Evolutionary conservation across 2,888 invertebrate genomes (phyloP).

Genomic region (Orchestes rusci): DNA sequence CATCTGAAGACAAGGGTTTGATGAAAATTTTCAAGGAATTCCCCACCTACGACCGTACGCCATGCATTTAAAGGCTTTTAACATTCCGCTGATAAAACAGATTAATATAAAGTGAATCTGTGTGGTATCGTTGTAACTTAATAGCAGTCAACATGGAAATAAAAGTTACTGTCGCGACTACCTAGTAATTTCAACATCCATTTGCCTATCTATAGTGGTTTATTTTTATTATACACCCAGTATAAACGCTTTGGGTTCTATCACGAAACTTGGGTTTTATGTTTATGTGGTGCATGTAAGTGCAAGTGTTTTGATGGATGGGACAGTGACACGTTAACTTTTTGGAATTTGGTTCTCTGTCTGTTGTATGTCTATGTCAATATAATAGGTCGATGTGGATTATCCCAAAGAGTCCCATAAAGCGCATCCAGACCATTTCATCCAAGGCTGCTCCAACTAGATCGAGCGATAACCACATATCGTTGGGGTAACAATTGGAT

Average conservation of each 20-base stretch:
- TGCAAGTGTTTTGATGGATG: no score
- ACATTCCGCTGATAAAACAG: slow-evolving; percentile 21
- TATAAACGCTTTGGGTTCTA: neutral
- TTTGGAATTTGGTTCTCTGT: no score
- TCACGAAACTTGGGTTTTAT: neutral
- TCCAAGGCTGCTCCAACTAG: no score
- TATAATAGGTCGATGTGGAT: no score
- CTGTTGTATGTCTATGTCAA: no score
- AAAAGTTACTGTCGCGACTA: slow-evolving; percentile 20
- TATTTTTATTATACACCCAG: slow-evolving; percentile 17
- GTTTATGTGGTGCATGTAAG: neutral
- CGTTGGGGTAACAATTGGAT: slow-evolving; percentile 46
- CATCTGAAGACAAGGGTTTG: neutral
- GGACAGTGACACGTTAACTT: no score
- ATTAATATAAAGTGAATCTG: slow-evolving; percentile 22
- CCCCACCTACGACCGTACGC: no score
- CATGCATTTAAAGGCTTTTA: slow-evolving; percentile 23
- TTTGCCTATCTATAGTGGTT: slow-evolving; percentile 10
- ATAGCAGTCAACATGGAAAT: slow-evolving; percentile 17
- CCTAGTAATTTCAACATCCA: slow-evolving; percentile 14
- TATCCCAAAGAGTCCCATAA: no score
- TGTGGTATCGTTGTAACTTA: slow-evolving; percentile 21
- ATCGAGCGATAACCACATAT: slow-evolving; percentile 44
- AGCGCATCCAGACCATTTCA: no score
- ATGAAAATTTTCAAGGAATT: no score